These are phyloP conservation scores for Rhineura floridana DNA, from an alignment of 2,113 vertebrate genomes.

Conservation along the genomic window DNA sequence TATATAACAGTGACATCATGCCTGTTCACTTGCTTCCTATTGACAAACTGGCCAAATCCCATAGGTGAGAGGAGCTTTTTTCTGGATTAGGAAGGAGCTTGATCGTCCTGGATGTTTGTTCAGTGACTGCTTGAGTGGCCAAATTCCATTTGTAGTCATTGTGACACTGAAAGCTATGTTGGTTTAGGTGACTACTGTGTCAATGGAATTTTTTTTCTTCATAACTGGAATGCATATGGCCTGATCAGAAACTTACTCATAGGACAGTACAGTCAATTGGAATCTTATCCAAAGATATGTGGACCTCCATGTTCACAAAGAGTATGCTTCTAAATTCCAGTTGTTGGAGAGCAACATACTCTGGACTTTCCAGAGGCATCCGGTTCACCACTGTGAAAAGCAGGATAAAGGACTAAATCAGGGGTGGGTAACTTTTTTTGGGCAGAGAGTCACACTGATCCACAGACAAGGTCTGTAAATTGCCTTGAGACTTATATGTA, in stretches of 20 bases:
- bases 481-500: not conserved
- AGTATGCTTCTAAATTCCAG: not conserved
- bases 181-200: not conserved
- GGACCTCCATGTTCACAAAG: not conserved
- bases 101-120: not conserved
- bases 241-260: not conserved
- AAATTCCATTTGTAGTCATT: not conserved
- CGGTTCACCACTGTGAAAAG: not conserved
- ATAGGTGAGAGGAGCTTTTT: not conserved
- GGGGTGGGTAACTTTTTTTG: too few species aligned
- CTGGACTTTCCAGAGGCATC: not conserved
- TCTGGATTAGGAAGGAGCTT: not conserved
- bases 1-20: not conserved
- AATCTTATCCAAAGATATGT: not conserved
- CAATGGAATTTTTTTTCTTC: not conserved
- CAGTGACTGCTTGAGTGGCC: not conserved
- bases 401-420: not conserved
- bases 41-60: not conserved
- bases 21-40: not conserved
- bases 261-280: rapidly evolving
- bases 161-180: not conserved
- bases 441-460: too few species aligned
- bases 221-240: not conserved
- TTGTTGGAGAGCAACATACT: not conserved
- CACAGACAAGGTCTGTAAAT: not conserved